Evolutionary conservation across 1,140 invertebrate genomes (phyloP), one percentile per base, ranked within the genome.

Genomic region (Danaus plexippus): DNA sequence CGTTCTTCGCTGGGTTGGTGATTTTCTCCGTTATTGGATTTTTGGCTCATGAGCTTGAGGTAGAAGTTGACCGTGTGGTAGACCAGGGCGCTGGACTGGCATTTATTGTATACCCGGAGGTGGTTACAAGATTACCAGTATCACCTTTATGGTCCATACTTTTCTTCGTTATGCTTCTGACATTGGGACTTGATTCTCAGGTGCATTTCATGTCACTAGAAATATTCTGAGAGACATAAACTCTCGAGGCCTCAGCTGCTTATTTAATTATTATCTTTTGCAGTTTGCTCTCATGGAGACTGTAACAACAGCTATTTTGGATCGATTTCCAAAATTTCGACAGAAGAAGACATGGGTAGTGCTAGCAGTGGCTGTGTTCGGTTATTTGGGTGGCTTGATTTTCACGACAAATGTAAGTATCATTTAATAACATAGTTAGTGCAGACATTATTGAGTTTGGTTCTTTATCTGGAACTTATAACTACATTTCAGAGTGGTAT

Each of bases 31-130:
- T 94, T 9, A 93, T 94, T 65, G 93, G 93, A 5, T 94, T 94
- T 72, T 79, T 95, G 57, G 93, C 93, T 1, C 90, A 94, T 56
- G 92, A 94, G 67, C 77, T 94, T 9, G 87, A 92, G 18, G 92
- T 94, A 3, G 88, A 90, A 13, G 92, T 94, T 2, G 89, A 90
- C 4, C 89, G 91, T 43, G 93, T 94, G 18, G 93, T 94, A 11
- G 92, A 94, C 56, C 91, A 94, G 71, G 94, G 88, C 0, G 93
- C 94, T 46, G 94, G 94, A 2, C 77, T 96, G 47, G 94, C 94
- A 1, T 96, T 96, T 71, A 94, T 95, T 57, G 94, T 95, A 8
- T 96, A 96, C 77, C 95, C 95, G 0, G 94, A 95, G 80, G 94
- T 94, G 40, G 93, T 96, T 4, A 91, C 94, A 0, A 89, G 94